A percentile compares a stretch with the other conserved stretches of the same genome.
Evolutionary conservation across 2,113 vertebrate species (phyloP).

Genomic region (Platycercus adscitus): DNA sequence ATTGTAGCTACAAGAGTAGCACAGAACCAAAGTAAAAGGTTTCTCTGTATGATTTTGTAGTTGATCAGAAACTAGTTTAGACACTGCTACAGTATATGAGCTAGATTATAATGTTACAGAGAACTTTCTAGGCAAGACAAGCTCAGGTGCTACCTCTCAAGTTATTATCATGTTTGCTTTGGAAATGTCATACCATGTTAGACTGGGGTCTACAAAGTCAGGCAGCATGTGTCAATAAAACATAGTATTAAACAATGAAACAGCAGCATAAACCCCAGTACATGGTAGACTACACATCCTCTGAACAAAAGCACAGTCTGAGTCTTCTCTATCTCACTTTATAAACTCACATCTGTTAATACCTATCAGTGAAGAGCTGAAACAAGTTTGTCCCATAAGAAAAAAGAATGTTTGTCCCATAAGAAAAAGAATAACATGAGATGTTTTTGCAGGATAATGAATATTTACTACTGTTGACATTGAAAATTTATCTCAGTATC

Average conservation of each 20-base stretch:
- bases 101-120: accelerated
- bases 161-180: background rate
- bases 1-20: background rate
- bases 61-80: background rate
- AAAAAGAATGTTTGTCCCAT: too few species aligned
- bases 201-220: background rate
- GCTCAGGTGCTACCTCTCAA: background rate
- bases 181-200: background rate
- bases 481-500: background rate
- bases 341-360: background rate
- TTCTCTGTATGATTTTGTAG: background rate
- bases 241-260: background rate
- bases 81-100: background rate
- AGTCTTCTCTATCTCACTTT: background rate
- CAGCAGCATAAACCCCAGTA: background rate
- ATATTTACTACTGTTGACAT: background rate
- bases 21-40: background rate
- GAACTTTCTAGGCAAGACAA: background rate
- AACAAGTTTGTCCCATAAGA: accelerated
- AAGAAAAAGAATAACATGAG: accelerated
- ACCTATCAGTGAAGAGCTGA: background rate
- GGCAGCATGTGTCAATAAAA: background rate
- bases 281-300: too few species aligned
- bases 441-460: background rate
- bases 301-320: background rate